Conservation (phyloP, 2,888 invertebrate genomes). For the Operophtera brumata region DNA sequence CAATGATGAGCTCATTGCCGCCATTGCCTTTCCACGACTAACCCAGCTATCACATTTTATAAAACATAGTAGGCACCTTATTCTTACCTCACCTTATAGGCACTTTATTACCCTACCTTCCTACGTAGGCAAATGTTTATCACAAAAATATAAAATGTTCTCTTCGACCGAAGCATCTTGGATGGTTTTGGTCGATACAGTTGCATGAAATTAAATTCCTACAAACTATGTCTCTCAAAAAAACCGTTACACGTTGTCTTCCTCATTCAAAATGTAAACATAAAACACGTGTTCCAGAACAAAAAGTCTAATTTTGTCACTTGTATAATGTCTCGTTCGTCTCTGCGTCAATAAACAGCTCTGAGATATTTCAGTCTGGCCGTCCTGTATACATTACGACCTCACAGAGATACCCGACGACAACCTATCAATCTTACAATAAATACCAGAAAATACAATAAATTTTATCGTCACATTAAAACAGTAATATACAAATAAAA, state of each 20-base stretch:
- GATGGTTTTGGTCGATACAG: background rate
- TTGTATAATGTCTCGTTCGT: slow-evolving; percentile 56
- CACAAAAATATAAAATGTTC: too few relatives aligned
- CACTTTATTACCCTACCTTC: too few relatives aligned
- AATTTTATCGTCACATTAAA: slow-evolving; percentile 39
- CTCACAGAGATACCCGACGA: slow-evolving; percentile 72
- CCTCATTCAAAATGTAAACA: slow-evolving; percentile 36
- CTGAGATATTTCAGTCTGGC: slow-evolving; percentile 66
- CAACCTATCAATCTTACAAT: slow-evolving; percentile 75
- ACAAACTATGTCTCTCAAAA: background rate
- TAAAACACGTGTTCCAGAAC: slow-evolving; percentile 47
- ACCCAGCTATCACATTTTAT: too few relatives aligned
- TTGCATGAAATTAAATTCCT: background rate
- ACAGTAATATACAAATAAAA: slow-evolving; percentile 35
- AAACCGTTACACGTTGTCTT: slow-evolving; percentile 20
- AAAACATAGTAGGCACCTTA: too few relatives aligned
- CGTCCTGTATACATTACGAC: slow-evolving; percentile 60
- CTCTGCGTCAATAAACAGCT: slow-evolving; percentile 68
- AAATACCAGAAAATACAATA: slow-evolving; percentile 63
- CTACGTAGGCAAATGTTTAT: too few relatives aligned
- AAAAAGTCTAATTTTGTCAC: slow-evolving; percentile 63
- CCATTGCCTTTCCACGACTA: too few relatives aligned
- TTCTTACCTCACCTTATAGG: too few relatives aligned
- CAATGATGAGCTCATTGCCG: too few relatives aligned
- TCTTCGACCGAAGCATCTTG: too few relatives aligned